Base-by-base conservation (phyloP, 2,888 invertebrate genomes). In the Leptarthrus brevirostris region DNA sequence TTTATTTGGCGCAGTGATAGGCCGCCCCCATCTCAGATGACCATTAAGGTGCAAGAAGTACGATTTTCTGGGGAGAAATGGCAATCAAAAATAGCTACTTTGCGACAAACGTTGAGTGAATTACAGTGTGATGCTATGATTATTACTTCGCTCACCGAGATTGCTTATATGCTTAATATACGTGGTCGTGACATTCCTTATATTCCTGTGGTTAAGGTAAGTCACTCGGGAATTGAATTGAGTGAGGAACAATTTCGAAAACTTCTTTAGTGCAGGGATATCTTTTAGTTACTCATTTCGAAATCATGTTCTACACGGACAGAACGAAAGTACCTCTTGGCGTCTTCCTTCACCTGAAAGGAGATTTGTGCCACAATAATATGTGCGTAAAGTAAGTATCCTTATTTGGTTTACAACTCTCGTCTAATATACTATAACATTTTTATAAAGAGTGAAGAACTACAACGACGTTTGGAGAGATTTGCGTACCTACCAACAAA, bases 91-190 rank as follows among this genome's bases (percentile, higher is more conserved):
- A 87, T 96, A 0, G 81, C 86, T 3, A 87, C 88, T 56, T 86
- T 94, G 1, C 88, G 95, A 10, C 82, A 85, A 2, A 89, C 90
- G 76, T 86, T 96, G 79, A 84, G 85, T 20, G 84, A 86, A 2
- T 83, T 87, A n/a, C 87, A 87, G 0, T 91, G 90, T 0, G 92
- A 93, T 78, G 93, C 93, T 0, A 90, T 95, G 87, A 88, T 96
- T 26, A 87, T 97, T 12, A 94, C 95, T 0, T 92, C 95, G 0
- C 84, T 96, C 72, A 95, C 96, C 79, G 96, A 96, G 83, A 90
- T 93, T 53, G 94, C 95, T 0, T 96, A 96, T 92, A 84, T 96
- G 34, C 86, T 96, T 36, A 97, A 97, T 83, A 89, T 97, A 16
- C 88, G 96, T n/a, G 96, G 95, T 0, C 86, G 89, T 73, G 96